Conservation (phyloP, 2,113 vertebrate genomes). For the Chiloscyllium plagiosum region DNA sequence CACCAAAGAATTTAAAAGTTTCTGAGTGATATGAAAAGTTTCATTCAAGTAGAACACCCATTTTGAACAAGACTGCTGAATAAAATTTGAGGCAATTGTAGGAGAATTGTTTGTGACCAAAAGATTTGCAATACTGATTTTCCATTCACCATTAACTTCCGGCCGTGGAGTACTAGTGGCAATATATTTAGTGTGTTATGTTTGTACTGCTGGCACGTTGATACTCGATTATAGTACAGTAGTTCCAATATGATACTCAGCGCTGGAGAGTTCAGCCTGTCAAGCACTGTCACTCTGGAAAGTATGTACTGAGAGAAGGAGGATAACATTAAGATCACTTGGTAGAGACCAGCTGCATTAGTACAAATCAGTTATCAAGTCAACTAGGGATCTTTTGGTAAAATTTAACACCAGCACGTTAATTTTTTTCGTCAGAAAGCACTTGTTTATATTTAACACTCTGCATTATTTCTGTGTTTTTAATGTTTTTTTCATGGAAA, state of each 20-base stretch:
- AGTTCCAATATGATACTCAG: not conserved
- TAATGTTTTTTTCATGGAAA: not conserved
- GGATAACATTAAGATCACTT: not conserved
- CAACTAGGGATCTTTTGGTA: not conserved
- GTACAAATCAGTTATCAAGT: not conserved
- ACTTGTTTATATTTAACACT: not conserved
- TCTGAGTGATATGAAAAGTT: not conserved
- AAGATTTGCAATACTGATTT: not conserved
- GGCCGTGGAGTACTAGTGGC: no score
- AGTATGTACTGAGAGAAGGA: no score
- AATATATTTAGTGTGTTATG: not conserved
- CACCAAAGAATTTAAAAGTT: not conserved
- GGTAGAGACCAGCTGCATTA: not conserved
- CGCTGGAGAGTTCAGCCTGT: no score
- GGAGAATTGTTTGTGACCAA: not conserved
- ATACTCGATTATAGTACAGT: no score
- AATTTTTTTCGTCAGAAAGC: not conserved
- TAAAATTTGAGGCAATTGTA: not conserved
- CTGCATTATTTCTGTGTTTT: not conserved
- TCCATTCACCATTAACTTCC: not conserved
- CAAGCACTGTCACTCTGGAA: not conserved
- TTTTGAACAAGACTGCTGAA: not conserved
- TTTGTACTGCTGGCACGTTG: not conserved
- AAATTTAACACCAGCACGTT: not conserved
- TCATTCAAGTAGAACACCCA: not conserved